Percentiles rank a stretch among this genome's conserved stretches.
Evolutionary conservation across 2,888 invertebrate genomes (phyloP).

Genomic region (Schizotus pectinicornis): DNA sequence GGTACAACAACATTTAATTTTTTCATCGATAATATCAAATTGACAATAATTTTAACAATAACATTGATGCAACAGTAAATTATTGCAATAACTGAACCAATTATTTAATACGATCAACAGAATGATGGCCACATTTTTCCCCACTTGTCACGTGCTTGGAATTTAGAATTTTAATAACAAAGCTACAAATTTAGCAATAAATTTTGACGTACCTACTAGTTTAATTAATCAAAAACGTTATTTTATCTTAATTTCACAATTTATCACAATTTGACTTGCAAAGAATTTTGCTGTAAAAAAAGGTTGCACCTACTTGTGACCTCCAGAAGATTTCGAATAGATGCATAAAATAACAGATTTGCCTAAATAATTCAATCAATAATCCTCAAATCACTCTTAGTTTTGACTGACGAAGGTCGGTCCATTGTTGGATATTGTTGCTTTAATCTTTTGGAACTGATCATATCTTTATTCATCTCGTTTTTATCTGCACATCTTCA

Average conservation of each 20-base stretch:
- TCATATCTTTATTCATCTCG: too few species aligned
- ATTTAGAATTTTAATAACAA: not conserved
- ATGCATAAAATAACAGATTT: constrained; percentile 1
- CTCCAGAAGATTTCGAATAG: constrained; percentile 2
- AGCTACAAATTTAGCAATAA: not conserved
- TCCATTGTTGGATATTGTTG: too few species aligned
- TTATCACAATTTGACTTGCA: constrained; percentile 7
- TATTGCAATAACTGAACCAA: not conserved
- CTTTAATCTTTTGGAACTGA: too few species aligned
- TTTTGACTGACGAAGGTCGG: too few species aligned
- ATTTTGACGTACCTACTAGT: too few species aligned
- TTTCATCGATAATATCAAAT: constrained; percentile 13
- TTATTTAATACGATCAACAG: not conserved
- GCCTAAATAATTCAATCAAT: not conserved
- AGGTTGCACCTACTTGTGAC: constrained; percentile 15
- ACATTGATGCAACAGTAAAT: too few species aligned
- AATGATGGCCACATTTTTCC: not conserved
- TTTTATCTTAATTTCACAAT: not conserved
- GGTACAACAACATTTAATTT: constrained; percentile 4
- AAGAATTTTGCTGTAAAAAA: constrained; percentile 13
- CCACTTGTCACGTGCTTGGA: not conserved
- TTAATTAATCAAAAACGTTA: too few species aligned
- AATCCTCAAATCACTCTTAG: too few species aligned
- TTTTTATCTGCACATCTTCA: too few species aligned
- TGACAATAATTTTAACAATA: too few species aligned